Conservation (phyloP, 1,140 invertebrate genomes). For the Bicyclus anynana region DNA sequence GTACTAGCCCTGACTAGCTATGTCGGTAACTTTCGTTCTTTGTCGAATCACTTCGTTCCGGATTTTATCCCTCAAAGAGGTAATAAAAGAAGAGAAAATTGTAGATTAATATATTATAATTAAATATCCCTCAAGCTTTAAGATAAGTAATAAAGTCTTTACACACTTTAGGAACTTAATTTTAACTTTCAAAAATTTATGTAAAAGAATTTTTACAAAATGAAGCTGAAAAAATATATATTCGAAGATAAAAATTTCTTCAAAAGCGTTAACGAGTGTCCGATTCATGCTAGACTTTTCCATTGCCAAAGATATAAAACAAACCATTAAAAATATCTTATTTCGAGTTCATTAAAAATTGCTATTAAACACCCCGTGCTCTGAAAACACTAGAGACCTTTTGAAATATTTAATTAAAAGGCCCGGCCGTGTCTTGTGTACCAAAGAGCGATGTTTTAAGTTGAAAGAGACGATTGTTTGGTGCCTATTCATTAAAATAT, state of each 20-base stretch:
- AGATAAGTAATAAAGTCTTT: too few relatives aligned
- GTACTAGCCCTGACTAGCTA: too few relatives aligned
- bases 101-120: too few relatives aligned
- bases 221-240: too few relatives aligned
- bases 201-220: too few relatives aligned
- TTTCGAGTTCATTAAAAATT: constrained; percentile 35
- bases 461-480: constrained; percentile 28
- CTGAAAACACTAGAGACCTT: constrained; percentile 25
- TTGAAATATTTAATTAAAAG: constrained; percentile 49
- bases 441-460: constrained; percentile 45
- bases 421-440: constrained; percentile 39
- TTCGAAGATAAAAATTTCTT: background rate
- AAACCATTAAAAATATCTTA: constrained; percentile 23
- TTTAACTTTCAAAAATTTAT: too few relatives aligned
- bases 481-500: constrained; percentile 33
- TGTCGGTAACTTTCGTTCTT: too few relatives aligned
- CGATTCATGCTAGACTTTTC: background rate
- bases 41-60: too few relatives aligned
- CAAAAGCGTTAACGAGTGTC: background rate
- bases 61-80: too few relatives aligned
- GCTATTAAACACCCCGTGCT: constrained; percentile 24
- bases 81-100: too few relatives aligned
- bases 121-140: too few relatives aligned
- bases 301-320: background rate
- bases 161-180: too few relatives aligned